Base-by-base conservation (phyloP, 2,797 vertebrate species). In the Pseudopleuronectes americanus region DNA sequence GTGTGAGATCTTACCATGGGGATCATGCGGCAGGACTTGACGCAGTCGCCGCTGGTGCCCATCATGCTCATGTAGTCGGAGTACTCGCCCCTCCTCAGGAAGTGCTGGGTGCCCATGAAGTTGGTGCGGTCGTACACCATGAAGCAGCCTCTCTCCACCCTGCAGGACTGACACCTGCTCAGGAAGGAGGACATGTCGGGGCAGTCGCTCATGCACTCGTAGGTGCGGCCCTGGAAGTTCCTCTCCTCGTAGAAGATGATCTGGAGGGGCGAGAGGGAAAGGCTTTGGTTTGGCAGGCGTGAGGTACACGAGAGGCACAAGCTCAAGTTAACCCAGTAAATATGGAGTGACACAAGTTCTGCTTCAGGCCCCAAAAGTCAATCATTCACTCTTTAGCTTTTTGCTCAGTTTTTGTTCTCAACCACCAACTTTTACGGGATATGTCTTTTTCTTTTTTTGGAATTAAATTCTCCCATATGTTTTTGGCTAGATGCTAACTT, bases 191-290 rank as follows among this genome's bases (percentile, higher is more conserved):
- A 92, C 86, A 94, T 91, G 85, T 94, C 91, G 6, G 87, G 60
- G 71, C 91, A 92, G 89, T 94, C 92, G 19, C 87, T 89, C 81
- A 70, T 91, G 79, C 91, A 93, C 80, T 94, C 92, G 43, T 93
- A 94, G 71, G 89, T 89, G 3, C 92, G 93, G 4, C 93, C 92
- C 89, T 90, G 85, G 84, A 94, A 94, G 92, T 94, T 94, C 80
- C 87, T 91, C 0, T 94, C 93, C 89, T 94, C 93, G 45, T 91
- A 94, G 91, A 94, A 93, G 86, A 70, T 31, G 51, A 92, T 90
- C 91, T 94, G 68, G 19, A 22, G 14, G 13, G 23, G 13, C 1
- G n/a, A 64, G 24, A 52, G 8, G 23, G 16, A 45, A 36, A 47
- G 41, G 45, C 8, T 33, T 33, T 33, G 31, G 31, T 33, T 33